A percentile compares a stretch with the other conserved stretches of the same genome.
Conservation (phyloP, 2,888 invertebrate species). For the Trachelus troglodyta region DNA sequence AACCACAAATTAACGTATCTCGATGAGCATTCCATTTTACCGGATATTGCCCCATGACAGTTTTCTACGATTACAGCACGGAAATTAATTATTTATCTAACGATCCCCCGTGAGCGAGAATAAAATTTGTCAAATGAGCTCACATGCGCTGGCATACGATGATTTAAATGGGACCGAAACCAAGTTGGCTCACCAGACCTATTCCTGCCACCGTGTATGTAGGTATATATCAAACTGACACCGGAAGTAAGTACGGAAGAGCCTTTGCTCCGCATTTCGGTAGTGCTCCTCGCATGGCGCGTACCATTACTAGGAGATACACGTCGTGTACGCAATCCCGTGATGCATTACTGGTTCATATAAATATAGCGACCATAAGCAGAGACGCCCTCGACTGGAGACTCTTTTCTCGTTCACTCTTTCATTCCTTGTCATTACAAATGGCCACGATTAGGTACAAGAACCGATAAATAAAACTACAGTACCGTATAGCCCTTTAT, state of each 20-base stretch:
- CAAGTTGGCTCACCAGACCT: background rate
- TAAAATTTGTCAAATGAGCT: background rate
- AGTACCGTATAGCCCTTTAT: too few species aligned
- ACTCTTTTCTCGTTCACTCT: conserved; percentile 19
- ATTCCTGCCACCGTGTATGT: background rate
- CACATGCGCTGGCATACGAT: background rate
- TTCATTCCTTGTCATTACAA: conserved; percentile 40
- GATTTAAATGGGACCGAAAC: background rate
- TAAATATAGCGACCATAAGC: conserved; percentile 35
- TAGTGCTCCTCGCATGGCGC: conserved; percentile 27
- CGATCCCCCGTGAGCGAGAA: background rate
- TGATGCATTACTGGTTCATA: conserved; percentile 57
- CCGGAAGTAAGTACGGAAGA: conserved; percentile 28
- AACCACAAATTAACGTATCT: background rate
- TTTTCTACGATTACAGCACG: background rate
- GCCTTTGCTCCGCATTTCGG: conserved; percentile 43
- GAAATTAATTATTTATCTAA: background rate
- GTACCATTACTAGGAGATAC: conserved; percentile 50
- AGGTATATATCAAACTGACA: conserved; percentile 40
- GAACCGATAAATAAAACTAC: conserved; percentile 51
- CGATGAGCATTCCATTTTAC: background rate
- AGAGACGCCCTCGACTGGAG: conserved; percentile 25
- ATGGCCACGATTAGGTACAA: conserved; percentile 60
- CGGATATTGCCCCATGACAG: background rate
- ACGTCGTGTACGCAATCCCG: conserved; percentile 54